Evolutionary conservation across 2,888 invertebrate species (phyloP), one percentile per base, ranked within the genome.

Genomic region (Hirtodrosophila duncani): DNA sequence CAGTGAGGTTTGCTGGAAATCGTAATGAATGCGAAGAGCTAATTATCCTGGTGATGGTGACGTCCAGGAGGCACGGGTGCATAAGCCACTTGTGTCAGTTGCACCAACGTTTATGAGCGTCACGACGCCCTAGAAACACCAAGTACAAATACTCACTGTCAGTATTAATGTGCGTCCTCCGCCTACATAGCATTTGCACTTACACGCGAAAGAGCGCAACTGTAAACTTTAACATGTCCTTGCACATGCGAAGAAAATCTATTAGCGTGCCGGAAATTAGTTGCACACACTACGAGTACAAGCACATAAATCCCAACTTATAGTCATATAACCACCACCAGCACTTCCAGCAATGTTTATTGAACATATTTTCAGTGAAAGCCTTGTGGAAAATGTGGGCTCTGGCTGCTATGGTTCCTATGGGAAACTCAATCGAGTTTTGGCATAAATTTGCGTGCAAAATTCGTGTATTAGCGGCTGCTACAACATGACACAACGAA

Each of bases 211-310:
- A n/a, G n/a, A n/a, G n/a, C n/a, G n/a, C n/a, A n/a, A n/a, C n/a
- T 17, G 18, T 18, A 20, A 9, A 14, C 14, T 34, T 8, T 8
- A 3, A 16, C 11, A 27, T 13, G 13, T 10, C 5, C 14, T 24
- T 36, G 33, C 26, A 23, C 13, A 17, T 26, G 23, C 16, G 3
- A 26, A 38, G 18, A 41, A 37, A 61, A 46, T 41, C 50, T 61
- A 63, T 61, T 71, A 41, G 48, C 37, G 17, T 21, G 17, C 26
- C 57, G 75, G 81, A 75, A 79, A 79, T 81, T 71, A 81, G 61
- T 53, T 58, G 45, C 34, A 30, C 38, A 52, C 7, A 23, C 44
- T 16, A 9, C n/a, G 10, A 27, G 36, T 20, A 17, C 29, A 8
- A 20, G 23, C 13, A 30, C 29, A 36, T n/a, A n/a, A n/a, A n/a